phyloP scores from a whole-genome alignment of 2,888 invertebrate species.

The Coleophora flavipennella region DNA sequence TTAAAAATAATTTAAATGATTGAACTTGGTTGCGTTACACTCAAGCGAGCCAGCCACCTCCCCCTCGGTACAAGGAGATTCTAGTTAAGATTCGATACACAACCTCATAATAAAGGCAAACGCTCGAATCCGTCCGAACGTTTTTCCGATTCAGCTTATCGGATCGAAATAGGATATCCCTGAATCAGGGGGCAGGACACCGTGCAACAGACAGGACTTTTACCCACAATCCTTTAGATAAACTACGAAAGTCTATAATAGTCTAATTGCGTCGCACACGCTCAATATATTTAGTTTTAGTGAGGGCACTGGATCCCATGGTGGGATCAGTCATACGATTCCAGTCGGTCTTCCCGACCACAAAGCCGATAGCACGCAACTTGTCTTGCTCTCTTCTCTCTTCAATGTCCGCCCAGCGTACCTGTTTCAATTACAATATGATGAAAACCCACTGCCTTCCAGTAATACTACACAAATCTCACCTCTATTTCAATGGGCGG shows the following conservation, averaged over 20 bases:
- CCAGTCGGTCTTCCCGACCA: conserved; percentile 98
- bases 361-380: conserved; percentile 95
- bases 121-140: too few species aligned
- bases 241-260: not conserved
- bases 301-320: conserved; percentile 90
- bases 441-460: conserved; percentile 31
- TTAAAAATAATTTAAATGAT: too few species aligned
- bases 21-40: too few species aligned
- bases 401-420: conserved; percentile 98
- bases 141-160: too few species aligned
- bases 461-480: conserved; percentile 2
- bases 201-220: too few species aligned
- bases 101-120: too few species aligned
- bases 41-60: too few species aligned
- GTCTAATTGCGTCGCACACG: conserved; percentile 49
- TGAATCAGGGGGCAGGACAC: too few species aligned
- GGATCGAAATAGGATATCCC: not conserved
- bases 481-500: conserved; percentile 1
- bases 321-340: conserved; percentile 94
- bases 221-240: too few species aligned
- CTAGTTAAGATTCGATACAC: too few species aligned
- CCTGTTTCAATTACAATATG: conserved; percentile 77
- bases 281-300: conserved; percentile 94
- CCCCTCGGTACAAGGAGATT: too few species aligned
- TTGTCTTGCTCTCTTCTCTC: conserved; percentile 92